Evolutionary conservation across 2,797 vertebrate species (phyloP).

Genomic region (Taenioides sp.): DNA sequence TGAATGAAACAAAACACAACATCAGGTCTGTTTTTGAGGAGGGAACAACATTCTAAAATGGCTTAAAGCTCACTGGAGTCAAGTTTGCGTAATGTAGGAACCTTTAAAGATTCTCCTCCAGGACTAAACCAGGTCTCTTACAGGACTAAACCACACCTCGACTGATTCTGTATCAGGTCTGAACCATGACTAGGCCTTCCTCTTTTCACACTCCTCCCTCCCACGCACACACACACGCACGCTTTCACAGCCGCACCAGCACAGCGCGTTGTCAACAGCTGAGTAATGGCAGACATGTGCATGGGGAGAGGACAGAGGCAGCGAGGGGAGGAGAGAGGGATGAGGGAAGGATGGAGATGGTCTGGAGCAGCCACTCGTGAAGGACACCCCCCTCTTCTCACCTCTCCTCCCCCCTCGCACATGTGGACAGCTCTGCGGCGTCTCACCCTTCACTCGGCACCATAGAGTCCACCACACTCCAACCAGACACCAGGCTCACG

Average conservation of each 20-base stretch:
- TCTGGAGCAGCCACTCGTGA: constrained; percentile 88
- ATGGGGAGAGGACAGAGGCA: constrained; percentile 56
- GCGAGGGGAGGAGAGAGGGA: constrained; percentile 41
- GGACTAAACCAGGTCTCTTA: too few species aligned
- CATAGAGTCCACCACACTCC: too few species aligned
- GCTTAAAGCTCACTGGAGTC: too few species aligned
- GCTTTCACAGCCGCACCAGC: too few species aligned
- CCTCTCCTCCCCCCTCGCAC: constrained; percentile 59
- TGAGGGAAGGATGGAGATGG: constrained; percentile 61
- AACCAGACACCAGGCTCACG: too few species aligned
- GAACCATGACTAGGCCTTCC: neutral
- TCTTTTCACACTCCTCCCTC: constrained; percentile 28
- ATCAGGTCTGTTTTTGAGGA: too few species aligned
- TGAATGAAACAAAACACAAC: too few species aligned
- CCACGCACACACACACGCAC: constrained; percentile 52
- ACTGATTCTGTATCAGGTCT: neutral
- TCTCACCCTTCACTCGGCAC: constrained; percentile 58
- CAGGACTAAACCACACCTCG: neutral
- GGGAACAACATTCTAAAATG: too few species aligned
- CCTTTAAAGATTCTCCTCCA: too few species aligned
- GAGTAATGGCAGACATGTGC: constrained; percentile 72
- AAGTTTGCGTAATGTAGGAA: too few species aligned
- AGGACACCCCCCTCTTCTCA: constrained; percentile 76
- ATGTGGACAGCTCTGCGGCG: constrained; percentile 92
- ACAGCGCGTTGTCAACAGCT: constrained; percentile 50